Base-by-base conservation (phyloP, 2,888 invertebrate species). In the Brenthis ino region DNA sequence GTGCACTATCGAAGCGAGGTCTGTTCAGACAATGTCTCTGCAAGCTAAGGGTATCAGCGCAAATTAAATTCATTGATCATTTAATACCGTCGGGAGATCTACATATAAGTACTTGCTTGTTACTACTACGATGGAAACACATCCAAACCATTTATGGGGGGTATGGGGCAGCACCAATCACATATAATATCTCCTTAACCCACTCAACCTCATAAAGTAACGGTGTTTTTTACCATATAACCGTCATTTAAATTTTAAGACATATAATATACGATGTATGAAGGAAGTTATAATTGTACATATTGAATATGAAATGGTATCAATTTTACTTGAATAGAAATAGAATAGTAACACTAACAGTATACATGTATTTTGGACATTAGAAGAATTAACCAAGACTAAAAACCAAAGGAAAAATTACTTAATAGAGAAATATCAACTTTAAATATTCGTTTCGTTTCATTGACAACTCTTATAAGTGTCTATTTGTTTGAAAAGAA, bases 81-180 rank as follows among this genome's bases (percentile, higher is more conserved):
- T 79, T 81, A 83, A 86, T 81, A 85, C 83, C 83, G 85, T 83
- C 82, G 80, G 85, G 79, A 82, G 73, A 67, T 79, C 87, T 88
- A 88, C 67, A 12, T 57, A 57, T 57, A 16, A 48, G 74, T 80
- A 85, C 84, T 85, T 85, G 79, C 79, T 81, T 75, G 82, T 80
- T 78, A 78, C 79, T 76, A 81, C 90, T 91, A 91, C 88, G 75
- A 82, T 79, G 85, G 85, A 83, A 87, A 88, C 83, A 89, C 87
- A 89, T 84, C 80, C 86, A 91, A 86, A 86, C 84, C 84, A 79
- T 74, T 78, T 78, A 81, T 79, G 81, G 87, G 85, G 37, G 82
- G 75, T 82, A 82, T 85, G 88, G 93, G 93, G 93, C 93, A 93
- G 93, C 93, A 93, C 92, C 92, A 92, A 89, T 92, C 90, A 91